These are phyloP conservation scores for Illadopsis cleaveri DNA, from an alignment of 2,113 vertebrate species.

Conservation along the genomic window DNA sequence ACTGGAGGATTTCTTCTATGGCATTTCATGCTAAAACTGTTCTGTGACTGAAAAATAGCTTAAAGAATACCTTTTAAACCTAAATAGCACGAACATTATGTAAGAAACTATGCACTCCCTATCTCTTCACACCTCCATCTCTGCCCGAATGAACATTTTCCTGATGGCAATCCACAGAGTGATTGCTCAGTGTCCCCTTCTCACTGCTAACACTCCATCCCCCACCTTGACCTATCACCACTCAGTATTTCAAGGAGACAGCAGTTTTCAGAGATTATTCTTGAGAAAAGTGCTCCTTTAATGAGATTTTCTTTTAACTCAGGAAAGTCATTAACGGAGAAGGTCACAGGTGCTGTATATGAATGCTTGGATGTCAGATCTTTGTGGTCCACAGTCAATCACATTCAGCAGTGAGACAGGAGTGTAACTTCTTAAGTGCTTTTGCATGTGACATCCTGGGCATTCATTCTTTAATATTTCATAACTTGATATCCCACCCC, in stretches of 20 bases:
- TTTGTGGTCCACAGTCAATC: background rate
- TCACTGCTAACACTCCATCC: background rate
- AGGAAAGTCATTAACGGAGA: background rate
- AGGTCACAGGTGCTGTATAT: background rate
- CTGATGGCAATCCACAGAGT: background rate
- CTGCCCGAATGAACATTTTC: background rate
- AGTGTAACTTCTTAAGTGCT: background rate
- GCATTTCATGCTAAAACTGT: background rate
- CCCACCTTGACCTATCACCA: background rate
- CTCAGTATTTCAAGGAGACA: background rate
- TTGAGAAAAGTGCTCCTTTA: background rate
- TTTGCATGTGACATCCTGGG: background rate
- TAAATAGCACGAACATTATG: background rate
- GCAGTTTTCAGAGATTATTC: background rate
- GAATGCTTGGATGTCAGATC: background rate
- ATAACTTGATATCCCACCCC: background rate
- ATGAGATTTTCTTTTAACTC: background rate
- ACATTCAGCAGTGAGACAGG: background rate
- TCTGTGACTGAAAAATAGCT: background rate
- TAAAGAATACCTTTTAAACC: background rate
- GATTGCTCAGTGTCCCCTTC: background rate
- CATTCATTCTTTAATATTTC: background rate
- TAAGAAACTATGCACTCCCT: background rate
- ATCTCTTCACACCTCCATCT: background rate
- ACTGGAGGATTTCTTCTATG: background rate